Percentiles rank a stretch among this genome's conserved stretches.
These are phyloP conservation scores for Melanostigma gelatinosum DNA, from an alignment of 2,113 vertebrate genomes.

Conservation along the genomic window DNA sequence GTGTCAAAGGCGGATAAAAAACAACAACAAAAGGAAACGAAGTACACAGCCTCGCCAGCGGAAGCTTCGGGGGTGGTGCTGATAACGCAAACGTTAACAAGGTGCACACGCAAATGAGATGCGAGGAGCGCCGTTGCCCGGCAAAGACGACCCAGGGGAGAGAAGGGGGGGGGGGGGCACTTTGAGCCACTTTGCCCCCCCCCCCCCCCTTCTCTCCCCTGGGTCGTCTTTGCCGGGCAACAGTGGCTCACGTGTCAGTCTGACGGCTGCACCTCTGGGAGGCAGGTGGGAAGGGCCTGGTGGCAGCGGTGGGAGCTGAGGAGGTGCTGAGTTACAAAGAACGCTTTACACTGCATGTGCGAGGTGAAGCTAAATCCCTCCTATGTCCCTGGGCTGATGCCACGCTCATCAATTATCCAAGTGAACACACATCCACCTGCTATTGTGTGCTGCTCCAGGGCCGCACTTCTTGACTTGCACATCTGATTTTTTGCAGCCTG, in stretches of 20 bases:
- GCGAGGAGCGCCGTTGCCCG: slow-evolving; percentile 56
- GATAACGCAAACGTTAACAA: slow-evolving; percentile 48
- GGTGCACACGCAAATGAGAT: slow-evolving; percentile 42
- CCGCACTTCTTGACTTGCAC: not conserved
- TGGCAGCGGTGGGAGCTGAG: slow-evolving; percentile 1
- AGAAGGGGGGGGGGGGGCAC: slow-evolving; percentile 33
- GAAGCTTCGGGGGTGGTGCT: slow-evolving; percentile 13
- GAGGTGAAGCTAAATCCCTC: not conserved
- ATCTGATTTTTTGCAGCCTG: slow-evolving; percentile 33
- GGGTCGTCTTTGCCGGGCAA: too few relatives aligned
- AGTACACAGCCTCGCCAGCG: not conserved
- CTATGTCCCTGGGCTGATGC: not conserved
- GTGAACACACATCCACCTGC: not conserved
- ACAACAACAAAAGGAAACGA: not conserved
- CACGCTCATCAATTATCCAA: slow-evolving; percentile 31
- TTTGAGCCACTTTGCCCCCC: too few relatives aligned
- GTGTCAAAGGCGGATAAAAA: slow-evolving; percentile 53
- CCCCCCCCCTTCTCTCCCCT: too few relatives aligned
- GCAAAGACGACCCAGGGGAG: slow-evolving; percentile 44
- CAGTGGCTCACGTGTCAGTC: slow-evolving; percentile 48
- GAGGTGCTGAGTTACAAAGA: slow-evolving; percentile 47
- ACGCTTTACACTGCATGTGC: not conserved
- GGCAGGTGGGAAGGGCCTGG: slow-evolving; percentile 28
- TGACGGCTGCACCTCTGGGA: slow-evolving; percentile 54
- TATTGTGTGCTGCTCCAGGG: not conserved